Evolutionary conservation across 2,113 vertebrate species (phyloP).

Genomic region (Amblyornis subalaris): DNA sequence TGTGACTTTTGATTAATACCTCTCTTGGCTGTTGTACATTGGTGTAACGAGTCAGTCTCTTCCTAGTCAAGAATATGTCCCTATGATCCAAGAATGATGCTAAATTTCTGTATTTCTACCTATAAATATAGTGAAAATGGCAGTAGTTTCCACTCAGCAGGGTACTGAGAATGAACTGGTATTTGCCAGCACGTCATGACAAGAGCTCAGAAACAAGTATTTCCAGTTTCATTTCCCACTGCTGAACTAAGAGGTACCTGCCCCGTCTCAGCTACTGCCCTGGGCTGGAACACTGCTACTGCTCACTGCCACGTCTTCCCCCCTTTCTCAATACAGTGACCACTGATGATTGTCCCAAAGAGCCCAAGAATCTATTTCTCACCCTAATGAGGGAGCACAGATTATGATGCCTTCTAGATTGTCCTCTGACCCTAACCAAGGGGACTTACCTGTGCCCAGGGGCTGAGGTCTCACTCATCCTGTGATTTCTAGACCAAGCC

Average conservation of each 20-base stretch:
- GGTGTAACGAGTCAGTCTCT: neutral
- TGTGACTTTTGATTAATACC: neutral
- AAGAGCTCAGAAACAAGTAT: neutral
- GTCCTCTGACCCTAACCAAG: neutral
- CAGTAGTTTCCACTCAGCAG: neutral
- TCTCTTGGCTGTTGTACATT: neutral
- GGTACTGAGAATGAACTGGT: neutral
- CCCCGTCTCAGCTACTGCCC: neutral
- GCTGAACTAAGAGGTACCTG: neutral
- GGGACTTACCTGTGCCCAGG: neutral
- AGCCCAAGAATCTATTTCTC: neutral
- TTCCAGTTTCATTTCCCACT: neutral
- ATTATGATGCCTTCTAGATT: fast-evolving
- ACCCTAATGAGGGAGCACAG: neutral
- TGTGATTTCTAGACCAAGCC: neutral
- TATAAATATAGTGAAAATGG: neutral
- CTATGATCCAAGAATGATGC: neutral
- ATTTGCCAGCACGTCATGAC: neutral
- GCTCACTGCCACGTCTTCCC: neutral
- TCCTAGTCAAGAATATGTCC: neutral
- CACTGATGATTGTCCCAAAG: neutral
- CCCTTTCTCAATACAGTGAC: neutral
- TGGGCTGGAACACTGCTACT: neutral
- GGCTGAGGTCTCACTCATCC: neutral
- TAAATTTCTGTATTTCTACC: neutral